Conservation (phyloP, 1,140 invertebrate genomes). For the Zaprionus africanus region DNA sequence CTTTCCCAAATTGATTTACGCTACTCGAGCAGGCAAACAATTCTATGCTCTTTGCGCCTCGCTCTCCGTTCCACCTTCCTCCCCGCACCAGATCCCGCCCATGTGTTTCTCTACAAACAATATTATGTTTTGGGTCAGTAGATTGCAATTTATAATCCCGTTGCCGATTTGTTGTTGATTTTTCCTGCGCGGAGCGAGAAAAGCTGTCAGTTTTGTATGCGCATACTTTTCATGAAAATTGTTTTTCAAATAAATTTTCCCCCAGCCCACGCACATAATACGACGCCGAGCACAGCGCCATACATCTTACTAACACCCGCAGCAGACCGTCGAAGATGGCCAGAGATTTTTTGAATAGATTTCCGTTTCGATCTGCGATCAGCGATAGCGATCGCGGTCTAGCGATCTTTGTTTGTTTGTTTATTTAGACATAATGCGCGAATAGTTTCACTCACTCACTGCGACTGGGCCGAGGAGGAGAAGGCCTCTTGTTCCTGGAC, state of each 20-base stretch:
- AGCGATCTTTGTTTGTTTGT: constrained; percentile 55
- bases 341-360: constrained; percentile 42
- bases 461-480: constrained; percentile 10
- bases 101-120: constrained; percentile 49
- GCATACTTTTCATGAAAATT: constrained; percentile 81
- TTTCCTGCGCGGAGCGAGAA: constrained; percentile 57
- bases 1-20: constrained; percentile 36
- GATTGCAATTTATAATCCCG: constrained; percentile 71
- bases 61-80: no score
- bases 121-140: constrained; percentile 56
- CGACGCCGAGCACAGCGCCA: constrained; percentile 34
- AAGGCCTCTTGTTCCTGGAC: constrained; percentile 32
- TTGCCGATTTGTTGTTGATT: constrained; percentile 64
- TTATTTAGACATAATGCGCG: constrained; percentile 82
- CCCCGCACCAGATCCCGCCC: constrained; percentile 19
- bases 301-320: constrained; percentile 52
- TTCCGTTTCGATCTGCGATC: constrained; percentile 36
- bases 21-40: not conserved
- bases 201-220: constrained; percentile 79
- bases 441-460: constrained; percentile 76
- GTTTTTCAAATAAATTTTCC: constrained; percentile 79
- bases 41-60: not conserved
- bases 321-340: not conserved
- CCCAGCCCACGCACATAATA: constrained; percentile 46
- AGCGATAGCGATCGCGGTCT: constrained; percentile 33